Conservation (phyloP, 2,113 vertebrate genomes). For the Sorex fumeus region DNA sequence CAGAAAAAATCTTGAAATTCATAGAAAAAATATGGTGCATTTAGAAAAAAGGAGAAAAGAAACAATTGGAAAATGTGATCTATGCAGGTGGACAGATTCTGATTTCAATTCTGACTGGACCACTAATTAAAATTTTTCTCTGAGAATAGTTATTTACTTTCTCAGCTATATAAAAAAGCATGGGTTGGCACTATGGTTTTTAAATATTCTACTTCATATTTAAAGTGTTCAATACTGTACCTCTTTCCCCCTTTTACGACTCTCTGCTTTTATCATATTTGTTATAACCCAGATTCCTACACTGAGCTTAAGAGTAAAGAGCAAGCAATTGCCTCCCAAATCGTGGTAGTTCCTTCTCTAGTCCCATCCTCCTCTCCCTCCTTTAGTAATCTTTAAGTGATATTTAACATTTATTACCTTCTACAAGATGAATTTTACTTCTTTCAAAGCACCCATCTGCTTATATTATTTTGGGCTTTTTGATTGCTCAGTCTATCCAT, state of each 20-base stretch:
- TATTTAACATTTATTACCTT: not conserved
- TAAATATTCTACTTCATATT: not conserved
- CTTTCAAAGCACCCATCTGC: not conserved
- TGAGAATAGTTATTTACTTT: not conserved
- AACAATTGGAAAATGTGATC: not conserved
- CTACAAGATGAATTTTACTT: not conserved
- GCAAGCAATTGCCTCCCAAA: not conserved
- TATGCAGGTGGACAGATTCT: not conserved
- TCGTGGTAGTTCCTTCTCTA: not conserved
- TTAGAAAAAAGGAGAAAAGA: not conserved
- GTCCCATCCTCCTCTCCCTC: not conserved
- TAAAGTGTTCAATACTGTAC: rapidly evolving
- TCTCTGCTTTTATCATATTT: not conserved
- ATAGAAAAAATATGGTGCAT: not conserved
- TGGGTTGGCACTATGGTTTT: not conserved
- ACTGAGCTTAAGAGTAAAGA: not conserved
- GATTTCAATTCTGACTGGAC: not conserved
- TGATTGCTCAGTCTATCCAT: not conserved
- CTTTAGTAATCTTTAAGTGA: not conserved
- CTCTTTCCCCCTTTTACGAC: not conserved
- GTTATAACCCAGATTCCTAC: not conserved
- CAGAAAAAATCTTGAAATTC: not conserved
- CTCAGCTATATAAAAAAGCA: not conserved
- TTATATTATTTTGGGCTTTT: rapidly evolving
- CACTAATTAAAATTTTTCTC: not conserved